These are phyloP conservation scores for Urocynchramus pylzowi DNA, from an alignment of 2,113 vertebrate genomes.

Conservation along the genomic window DNA sequence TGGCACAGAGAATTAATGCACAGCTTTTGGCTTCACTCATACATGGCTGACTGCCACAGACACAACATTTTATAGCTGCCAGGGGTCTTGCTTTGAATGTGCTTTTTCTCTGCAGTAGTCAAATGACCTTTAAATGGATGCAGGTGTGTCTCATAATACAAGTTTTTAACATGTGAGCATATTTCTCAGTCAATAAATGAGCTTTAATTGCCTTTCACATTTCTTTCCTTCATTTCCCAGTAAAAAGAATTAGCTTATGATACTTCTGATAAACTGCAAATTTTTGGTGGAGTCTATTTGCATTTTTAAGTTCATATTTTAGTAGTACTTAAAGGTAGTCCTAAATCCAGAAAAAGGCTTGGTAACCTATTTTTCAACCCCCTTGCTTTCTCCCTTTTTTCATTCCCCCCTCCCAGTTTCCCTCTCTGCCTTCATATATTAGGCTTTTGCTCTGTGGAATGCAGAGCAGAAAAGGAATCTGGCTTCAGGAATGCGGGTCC, in stretches of 20 bases:
- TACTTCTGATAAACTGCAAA: not conserved
- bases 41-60: constrained; percentile 21
- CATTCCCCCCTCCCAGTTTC: not conserved
- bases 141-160: constrained; percentile 35
- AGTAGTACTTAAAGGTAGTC: not conserved
- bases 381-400: not conserved
- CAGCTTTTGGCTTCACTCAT: constrained; percentile 19
- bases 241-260: not conserved
- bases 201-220: constrained; percentile 21
- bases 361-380: not conserved
- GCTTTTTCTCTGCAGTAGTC: constrained; percentile 32
- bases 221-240: not conserved
- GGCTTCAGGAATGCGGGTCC: not conserved
- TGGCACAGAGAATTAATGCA: not conserved
- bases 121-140: constrained; percentile 48
- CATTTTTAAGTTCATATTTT: not conserved
- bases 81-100: not conserved
- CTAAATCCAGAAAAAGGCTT: not conserved
- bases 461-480: not conserved
- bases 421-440: not conserved
- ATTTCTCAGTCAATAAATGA: constrained; percentile 18
- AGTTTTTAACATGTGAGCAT: not conserved
- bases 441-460: not conserved
- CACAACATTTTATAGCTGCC: not conserved
- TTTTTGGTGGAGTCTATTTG: not conserved